Evolutionary conservation across 2,797 vertebrate species (phyloP), one percentile per base, ranked within the genome.

Genomic region (Chaunax sp.): DNA sequence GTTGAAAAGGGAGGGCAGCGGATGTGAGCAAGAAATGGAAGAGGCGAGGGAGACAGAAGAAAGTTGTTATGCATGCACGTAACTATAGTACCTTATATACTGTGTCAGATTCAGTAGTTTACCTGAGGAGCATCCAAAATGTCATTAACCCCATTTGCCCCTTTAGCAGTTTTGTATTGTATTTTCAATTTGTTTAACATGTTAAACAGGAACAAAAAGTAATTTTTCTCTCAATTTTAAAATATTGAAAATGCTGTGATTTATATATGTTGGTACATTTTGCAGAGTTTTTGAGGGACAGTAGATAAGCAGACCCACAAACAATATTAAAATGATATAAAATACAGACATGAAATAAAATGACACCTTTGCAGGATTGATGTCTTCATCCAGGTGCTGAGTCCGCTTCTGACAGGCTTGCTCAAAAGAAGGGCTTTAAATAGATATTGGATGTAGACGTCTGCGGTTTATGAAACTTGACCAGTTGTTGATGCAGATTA

Each of bases 21-120:
- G 81, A 89, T 87, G 79, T 61, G 68, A 88, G 75, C 49, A 50
- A 66, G 67, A 64, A 57, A 63, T 66, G 58, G 64, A 71, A 55
- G 51, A 52, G 65, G 62, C 23, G 43, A 69, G 25, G 28, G 44
- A 59, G 41, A 53, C 40, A 43, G 71, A 2, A 51, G 40, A 76
- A 71, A 51, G 67, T 80, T 81, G 44, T 67, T 75, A 62, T 38
- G 75, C 7, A 6, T 62, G 40, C 28, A 55, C 60, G 77, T 72
- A 49, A 78, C 68, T 70, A 67, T 84, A 83, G 80, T 85, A 80
- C 77, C 80, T 91, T 89, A 82, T 84, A 23, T 61, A 66, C 65
- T 78, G 76, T 64, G 53, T 83, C 52, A 72, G 59, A 81, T 80
- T 89, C 72, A 69, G 64, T 14, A 19, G 80, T 89, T 86, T 72